phyloP scores from a whole-genome alignment of 2,888 invertebrate genomes.

The Rotaria socialis region DNA sequence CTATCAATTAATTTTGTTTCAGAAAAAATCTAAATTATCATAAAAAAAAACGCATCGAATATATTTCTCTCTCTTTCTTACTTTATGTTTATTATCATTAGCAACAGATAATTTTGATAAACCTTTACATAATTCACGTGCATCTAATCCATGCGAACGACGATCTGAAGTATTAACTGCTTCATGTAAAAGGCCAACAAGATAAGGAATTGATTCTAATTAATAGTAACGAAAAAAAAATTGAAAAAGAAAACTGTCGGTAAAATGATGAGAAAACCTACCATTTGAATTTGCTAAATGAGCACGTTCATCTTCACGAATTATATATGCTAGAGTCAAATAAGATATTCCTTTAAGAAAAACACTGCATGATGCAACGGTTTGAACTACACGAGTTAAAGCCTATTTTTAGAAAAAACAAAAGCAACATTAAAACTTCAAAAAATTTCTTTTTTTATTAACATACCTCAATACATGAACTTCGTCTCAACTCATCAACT shows the following conservation, averaged over 20 bases:
- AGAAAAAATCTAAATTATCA: background rate
- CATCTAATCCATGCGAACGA: background rate
- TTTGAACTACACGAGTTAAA: background rate
- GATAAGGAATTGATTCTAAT: background rate
- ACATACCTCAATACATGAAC: slow-evolving; percentile 1
- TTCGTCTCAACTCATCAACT: background rate
- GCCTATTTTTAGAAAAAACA: background rate
- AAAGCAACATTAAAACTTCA: background rate
- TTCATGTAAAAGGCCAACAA: background rate
- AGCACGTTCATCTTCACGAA: background rate
- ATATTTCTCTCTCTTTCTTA: background rate
- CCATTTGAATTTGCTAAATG: background rate
- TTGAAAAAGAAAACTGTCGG: no score
- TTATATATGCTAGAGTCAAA: background rate
- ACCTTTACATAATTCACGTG: slow-evolving; percentile 27
- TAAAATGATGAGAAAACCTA: background rate
- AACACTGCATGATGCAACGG: background rate
- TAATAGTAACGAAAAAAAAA: background rate
- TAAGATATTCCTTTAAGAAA: slow-evolving; percentile 9
- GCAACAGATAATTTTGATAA: slow-evolving; percentile 21
- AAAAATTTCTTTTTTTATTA: background rate
- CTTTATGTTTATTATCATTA: slow-evolving; percentile 7
- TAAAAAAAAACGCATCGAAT: background rate
- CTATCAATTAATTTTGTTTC: background rate
- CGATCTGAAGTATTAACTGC: background rate